phyloP scores from a whole-genome alignment of 92 coral and sea anemone species.

The Isaurus tuberculatus region DNA sequence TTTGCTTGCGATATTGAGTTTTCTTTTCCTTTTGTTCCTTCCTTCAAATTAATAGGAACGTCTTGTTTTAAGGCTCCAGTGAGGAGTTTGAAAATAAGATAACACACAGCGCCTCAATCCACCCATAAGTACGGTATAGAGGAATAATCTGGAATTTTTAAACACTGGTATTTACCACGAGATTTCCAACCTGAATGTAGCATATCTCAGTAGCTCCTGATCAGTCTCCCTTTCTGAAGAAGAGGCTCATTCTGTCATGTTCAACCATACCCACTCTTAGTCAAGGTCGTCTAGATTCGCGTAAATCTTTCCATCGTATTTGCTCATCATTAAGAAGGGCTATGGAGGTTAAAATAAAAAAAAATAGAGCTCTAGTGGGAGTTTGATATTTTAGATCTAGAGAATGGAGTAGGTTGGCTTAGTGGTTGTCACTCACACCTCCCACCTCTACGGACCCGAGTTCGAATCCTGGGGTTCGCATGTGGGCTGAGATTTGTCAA shows the following conservation, averaged over 20 bases:
- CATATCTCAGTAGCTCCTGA: too few species aligned
- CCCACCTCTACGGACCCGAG: too few species aligned
- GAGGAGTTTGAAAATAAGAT: neutral
- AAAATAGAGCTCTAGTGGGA: too few species aligned
- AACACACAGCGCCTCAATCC: too few species aligned
- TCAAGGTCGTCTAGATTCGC: constrained; percentile 70
- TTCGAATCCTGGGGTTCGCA: too few species aligned
- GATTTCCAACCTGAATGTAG: neutral
- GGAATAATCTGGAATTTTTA: neutral
- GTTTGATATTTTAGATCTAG: too few species aligned
- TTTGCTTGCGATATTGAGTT: too few species aligned
- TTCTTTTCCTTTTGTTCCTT: neutral
- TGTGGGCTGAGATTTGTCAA: too few species aligned
- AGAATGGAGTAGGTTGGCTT: too few species aligned
- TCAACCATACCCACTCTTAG: neutral
- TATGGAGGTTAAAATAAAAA: constrained; percentile 29
- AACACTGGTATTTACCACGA: neutral
- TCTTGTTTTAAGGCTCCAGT: neutral
- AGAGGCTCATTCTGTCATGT: neutral
- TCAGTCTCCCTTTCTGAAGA: neutral
- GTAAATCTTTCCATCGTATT: constrained; percentile 67
- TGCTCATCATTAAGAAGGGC: constrained; percentile 69
- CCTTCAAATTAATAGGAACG: neutral
- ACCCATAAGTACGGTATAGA: neutral
- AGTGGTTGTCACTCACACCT: too few species aligned